These are phyloP conservation scores for Aphaenogaster ashmeadi DNA, from an alignment of 1,140 invertebrate species.

Conservation along the genomic window DNA sequence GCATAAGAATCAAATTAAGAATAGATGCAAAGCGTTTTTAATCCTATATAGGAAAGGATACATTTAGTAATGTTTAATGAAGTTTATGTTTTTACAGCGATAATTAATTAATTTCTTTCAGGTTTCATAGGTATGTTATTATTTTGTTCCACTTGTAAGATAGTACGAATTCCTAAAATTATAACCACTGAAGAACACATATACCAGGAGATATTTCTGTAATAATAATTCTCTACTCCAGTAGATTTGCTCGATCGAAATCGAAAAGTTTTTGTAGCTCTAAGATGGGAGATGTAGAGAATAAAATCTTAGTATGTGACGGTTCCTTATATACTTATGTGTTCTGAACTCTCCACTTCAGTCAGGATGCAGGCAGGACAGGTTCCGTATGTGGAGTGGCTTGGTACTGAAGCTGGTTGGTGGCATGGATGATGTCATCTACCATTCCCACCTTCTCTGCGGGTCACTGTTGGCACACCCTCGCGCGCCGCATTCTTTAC, in stretches of 20 bases:
- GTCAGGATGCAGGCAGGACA: constrained; percentile 87
- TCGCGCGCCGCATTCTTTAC: constrained; percentile 87
- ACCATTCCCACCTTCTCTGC: constrained; percentile 87
- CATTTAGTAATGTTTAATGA: constrained; percentile 71
- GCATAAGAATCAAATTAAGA: constrained; percentile 71
- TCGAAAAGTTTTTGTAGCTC: constrained; percentile 75
- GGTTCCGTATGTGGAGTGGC: constrained; percentile 87
- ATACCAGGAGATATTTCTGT: constrained; percentile 78
- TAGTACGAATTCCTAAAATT: constrained; percentile 78
- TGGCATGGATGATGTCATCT: constrained; percentile 87
- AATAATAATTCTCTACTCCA: constrained; percentile 79
- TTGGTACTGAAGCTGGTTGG: constrained; percentile 87
- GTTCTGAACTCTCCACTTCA: constrained; percentile 88
- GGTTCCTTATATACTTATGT: constrained; percentile 87
- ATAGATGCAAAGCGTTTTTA: constrained; percentile 64
- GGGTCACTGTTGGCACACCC: constrained; percentile 87
- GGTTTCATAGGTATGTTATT: constrained; percentile 87
- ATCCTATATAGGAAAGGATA: constrained; percentile 62
- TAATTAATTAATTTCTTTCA: constrained; percentile 83
- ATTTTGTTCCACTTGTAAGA: constrained; percentile 86
- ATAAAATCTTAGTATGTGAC: constrained; percentile 85
- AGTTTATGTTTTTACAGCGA: constrained; percentile 83
- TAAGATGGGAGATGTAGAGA: constrained; percentile 81
- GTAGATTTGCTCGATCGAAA: constrained; percentile 78
- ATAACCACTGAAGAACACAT: constrained; percentile 79